phyloP scores from a whole-genome alignment of 2,113 vertebrate genomes.

The Bufo bufo region DNA sequence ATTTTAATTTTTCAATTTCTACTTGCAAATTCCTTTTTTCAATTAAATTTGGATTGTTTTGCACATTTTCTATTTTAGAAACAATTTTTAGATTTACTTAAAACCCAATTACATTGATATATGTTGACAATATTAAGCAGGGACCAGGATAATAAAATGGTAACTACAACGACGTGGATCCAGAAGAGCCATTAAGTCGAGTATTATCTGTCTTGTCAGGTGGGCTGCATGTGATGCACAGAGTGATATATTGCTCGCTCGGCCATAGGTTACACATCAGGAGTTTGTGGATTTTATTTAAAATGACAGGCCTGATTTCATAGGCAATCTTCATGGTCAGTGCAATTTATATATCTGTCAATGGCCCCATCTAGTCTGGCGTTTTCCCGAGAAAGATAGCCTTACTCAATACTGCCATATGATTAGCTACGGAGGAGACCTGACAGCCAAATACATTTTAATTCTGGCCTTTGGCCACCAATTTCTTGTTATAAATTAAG shows the following conservation, averaged over 20 bases:
- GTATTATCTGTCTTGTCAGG: constrained; percentile 39
- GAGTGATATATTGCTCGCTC: constrained; percentile 37
- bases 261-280: constrained; percentile 34
- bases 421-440: constrained; percentile 39
- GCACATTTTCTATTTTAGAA: not conserved
- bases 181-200: not conserved
- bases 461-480: constrained; percentile 53
- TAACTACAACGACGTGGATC: not conserved
- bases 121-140: not conserved
- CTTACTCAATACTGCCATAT: constrained; percentile 31
- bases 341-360: constrained; percentile 52
- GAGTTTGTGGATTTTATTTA: constrained; percentile 33
- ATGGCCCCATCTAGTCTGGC: constrained; percentile 11
- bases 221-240: constrained; percentile 15
- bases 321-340: constrained; percentile 42
- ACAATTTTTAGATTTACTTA: not conserved
- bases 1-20: not conserved
- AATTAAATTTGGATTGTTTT: not conserved
- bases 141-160: not conserved
- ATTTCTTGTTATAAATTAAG: constrained; percentile 55
- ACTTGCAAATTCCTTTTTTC: not conserved
- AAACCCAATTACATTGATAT: not conserved
- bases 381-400: constrained; percentile 11
- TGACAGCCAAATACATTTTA: constrained; percentile 54
- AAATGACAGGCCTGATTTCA: constrained; percentile 52